phyloP scores from a whole-genome alignment of 2,113 vertebrate species.

The Vulpes ferrilata region DNA sequence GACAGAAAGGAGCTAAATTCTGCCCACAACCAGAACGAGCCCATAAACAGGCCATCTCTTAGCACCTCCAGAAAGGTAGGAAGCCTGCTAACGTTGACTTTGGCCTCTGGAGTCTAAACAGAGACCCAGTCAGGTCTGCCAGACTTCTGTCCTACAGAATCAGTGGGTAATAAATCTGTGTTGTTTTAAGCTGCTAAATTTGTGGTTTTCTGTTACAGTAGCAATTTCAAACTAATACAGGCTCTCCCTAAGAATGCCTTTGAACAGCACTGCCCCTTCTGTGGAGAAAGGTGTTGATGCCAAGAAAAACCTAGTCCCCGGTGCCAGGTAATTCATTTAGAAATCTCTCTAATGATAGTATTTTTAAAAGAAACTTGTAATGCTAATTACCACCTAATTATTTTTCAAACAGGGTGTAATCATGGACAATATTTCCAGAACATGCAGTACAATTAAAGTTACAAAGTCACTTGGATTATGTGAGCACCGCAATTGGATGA shows the following conservation, averaged over 20 bases:
- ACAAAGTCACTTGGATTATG: conserved; percentile 75
- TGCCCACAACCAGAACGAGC: not conserved
- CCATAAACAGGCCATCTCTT: not conserved
- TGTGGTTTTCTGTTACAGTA: not conserved
- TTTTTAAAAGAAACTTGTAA: conserved; percentile 73
- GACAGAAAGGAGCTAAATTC: not conserved
- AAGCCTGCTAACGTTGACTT: not conserved
- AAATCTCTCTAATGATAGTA: conserved; percentile 70
- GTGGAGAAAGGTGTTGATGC: conserved; percentile 48
- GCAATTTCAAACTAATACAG: conserved; percentile 28
- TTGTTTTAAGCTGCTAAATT: conserved; percentile 11
- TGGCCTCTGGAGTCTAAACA: not conserved
- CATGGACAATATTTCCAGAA: conserved; percentile 76
- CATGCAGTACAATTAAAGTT: conserved; percentile 70
- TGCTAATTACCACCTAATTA: conserved; percentile 73
- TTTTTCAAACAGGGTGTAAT: conserved; percentile 80
- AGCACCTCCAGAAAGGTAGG: not conserved
- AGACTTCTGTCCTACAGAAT: not conserved
- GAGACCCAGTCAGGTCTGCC: not conserved
- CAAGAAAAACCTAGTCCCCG: conserved; percentile 76
- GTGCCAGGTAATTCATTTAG: conserved; percentile 61
- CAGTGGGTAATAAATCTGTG: conserved; percentile 14
- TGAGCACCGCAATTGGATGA: conserved; percentile 78
- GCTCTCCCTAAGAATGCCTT: conserved; percentile 33
- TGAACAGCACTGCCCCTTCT: conserved; percentile 65